phyloP scores from a whole-genome alignment of 2,797 vertebrate species.

The Ciconia nigra region DNA sequence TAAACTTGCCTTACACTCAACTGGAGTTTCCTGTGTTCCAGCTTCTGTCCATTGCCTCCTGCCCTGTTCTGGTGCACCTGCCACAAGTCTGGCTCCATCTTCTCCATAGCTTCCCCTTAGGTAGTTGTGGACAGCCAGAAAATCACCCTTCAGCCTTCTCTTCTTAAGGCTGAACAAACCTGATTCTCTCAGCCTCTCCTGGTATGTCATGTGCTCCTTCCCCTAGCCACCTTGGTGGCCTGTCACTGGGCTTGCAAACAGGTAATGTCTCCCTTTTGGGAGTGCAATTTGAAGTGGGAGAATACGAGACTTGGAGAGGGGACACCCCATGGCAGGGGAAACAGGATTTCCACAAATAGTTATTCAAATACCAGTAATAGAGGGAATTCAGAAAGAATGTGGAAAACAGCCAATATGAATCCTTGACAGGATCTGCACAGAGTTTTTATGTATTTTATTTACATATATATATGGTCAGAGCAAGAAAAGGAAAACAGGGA shows the following conservation, averaged over 20 bases:
- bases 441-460: not conserved
- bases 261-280: too few relatives aligned
- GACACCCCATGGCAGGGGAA: not conserved
- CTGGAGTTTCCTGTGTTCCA: not conserved
- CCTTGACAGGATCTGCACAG: not conserved
- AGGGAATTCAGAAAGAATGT: not conserved
- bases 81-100: not conserved
- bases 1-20: not conserved
- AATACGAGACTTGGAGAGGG: not conserved
- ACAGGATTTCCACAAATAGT: not conserved
- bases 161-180: not conserved
- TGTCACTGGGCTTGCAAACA: not conserved
- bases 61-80: not conserved
- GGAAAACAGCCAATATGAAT: not conserved
- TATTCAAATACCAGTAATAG: not conserved
- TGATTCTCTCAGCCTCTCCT: not conserved
- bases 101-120: accelerated
- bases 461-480: not conserved
- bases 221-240: too few relatives aligned
- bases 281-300: not conserved
- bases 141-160: not conserved
- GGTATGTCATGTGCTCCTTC: not conserved
- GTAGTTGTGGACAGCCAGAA: not conserved
- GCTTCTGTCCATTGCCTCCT: not conserved
- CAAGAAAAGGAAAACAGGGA: not conserved